A percentile compares a stretch with the other conserved stretches of the same genome.
Conservation (phyloP, 2,797 vertebrate species). For the Xenops minutus region DNA sequence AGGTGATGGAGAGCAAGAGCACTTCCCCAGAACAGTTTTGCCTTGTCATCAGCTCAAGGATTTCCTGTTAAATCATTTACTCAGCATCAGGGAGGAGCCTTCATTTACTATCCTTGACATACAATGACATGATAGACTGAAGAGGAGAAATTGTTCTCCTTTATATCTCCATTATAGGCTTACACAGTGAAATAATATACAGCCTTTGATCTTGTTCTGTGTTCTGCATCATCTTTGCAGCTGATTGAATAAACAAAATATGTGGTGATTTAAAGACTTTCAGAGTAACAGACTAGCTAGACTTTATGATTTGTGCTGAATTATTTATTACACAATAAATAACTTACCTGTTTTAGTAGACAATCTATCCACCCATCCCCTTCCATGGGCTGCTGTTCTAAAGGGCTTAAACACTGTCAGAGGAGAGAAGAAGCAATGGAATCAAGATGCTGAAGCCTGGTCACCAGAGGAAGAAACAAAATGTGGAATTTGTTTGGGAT, state of each 20-base stretch:
- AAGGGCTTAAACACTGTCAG: background rate
- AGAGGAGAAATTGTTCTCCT: background rate
- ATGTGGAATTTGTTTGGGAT: background rate
- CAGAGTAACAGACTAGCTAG: background rate
- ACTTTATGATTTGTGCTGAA: background rate
- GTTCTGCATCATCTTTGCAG: background rate
- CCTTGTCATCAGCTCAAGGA: background rate
- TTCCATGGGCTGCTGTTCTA: background rate
- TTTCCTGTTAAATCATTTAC: background rate
- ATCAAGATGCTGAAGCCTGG: background rate
- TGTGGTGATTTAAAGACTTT: background rate
- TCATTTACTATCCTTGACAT: background rate
- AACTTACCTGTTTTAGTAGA: background rate
- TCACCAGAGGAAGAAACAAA: background rate
- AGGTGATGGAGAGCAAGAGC: background rate
- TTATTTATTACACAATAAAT: background rate
- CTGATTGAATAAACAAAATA: background rate
- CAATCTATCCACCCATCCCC: background rate
- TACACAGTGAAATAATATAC: background rate
- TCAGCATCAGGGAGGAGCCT: background rate
- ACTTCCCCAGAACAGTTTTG: background rate
- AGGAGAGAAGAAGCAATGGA: background rate
- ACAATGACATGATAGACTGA: background rate
- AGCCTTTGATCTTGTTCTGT: constrained; percentile 33
- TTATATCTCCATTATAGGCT: background rate